A percentile compares a stretch with the other conserved stretches of the same genome.
Evolutionary conservation across 2,888 invertebrate genomes (phyloP).

Genomic region (Enoplolaimus lenunculus): DNA sequence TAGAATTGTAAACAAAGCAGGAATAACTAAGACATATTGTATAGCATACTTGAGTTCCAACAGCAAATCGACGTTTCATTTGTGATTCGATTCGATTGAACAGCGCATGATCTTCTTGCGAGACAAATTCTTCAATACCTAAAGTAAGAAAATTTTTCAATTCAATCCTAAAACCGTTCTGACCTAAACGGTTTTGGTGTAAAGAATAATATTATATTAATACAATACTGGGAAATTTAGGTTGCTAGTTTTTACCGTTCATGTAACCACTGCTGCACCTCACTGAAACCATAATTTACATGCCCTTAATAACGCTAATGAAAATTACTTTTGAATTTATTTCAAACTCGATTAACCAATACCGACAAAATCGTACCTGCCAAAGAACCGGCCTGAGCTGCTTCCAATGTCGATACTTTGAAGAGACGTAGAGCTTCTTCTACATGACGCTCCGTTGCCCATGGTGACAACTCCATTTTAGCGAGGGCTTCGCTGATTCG

Average conservation of each 20-base stretch:
- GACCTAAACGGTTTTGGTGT: too few species aligned
- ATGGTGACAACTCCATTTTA: constrained; percentile 84
- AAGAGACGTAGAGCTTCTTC: constrained; percentile 87
- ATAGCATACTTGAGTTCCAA: constrained; percentile 91
- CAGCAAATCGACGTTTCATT: constrained; percentile 75
- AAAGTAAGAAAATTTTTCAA: constrained; percentile 24
- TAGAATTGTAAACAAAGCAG: too few species aligned
- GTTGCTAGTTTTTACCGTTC: too few species aligned
- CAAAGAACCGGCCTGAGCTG: constrained; percentile 41
- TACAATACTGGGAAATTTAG: too few species aligned
- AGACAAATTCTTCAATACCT: constrained; percentile 95
- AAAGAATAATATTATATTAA: too few species aligned
- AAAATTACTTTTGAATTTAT: too few species aligned
- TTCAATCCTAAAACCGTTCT: too few species aligned
- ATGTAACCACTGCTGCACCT: too few species aligned
- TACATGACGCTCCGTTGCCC: constrained; percentile 76
- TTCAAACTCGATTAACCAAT: too few species aligned
- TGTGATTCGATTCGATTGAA: constrained; percentile 79
- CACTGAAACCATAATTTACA: too few species aligned
- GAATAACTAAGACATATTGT: too few species aligned
- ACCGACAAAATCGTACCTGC: constrained; percentile 11
- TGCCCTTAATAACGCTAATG: too few species aligned
- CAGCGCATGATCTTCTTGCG: constrained; percentile 81
- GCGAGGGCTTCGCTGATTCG: constrained; percentile 90
- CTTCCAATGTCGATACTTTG: constrained; percentile 90